A percentile compares a stretch with the other conserved stretches of the same genome.
Conservation (phyloP, 2,113 vertebrate species). For the Cyprinus carpio region DNA sequence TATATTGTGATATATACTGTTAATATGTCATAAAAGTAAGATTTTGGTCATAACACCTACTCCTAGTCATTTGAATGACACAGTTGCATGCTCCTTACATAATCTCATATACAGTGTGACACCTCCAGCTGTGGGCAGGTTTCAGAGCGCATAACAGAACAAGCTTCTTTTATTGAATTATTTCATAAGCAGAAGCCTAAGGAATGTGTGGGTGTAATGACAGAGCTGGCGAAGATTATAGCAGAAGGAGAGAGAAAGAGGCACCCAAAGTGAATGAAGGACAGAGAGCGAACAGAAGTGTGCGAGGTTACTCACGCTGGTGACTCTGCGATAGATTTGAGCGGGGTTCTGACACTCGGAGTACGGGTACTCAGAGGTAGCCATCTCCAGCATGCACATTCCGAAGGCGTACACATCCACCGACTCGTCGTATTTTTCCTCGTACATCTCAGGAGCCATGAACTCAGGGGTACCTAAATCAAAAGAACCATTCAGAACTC, state of each 20-base stretch:
- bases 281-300: neutral
- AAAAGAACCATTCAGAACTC: slow-evolving; percentile 83
- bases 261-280: neutral
- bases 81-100: slow-evolving; percentile 2
- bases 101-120: slow-evolving; percentile 2
- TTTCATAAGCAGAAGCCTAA: slow-evolving; percentile 21
- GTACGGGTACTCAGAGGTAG: slow-evolving; percentile 98
- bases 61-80: neutral
- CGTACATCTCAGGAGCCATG: slow-evolving; percentile 99
- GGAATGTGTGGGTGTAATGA: slow-evolving; percentile 31
- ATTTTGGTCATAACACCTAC: neutral
- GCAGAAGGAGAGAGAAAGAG: neutral
- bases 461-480: slow-evolving; percentile 96
- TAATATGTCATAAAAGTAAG: neutral
- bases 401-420: slow-evolving; percentile 99
- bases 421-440: slow-evolving; percentile 98
- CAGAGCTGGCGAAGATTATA: neutral
- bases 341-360: slow-evolving; percentile 98
- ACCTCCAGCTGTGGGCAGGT: slow-evolving; percentile 6
- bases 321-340: slow-evolving; percentile 98
- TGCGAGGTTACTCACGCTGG: slow-evolving; percentile 88
- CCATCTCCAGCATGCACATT: slow-evolving; percentile 99
- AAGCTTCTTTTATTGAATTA: neutral
- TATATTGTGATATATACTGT: neutral
- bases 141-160: neutral